Base-by-base conservation (phyloP, 2,797 vertebrate species). In the Dipus sagitta region DNA sequence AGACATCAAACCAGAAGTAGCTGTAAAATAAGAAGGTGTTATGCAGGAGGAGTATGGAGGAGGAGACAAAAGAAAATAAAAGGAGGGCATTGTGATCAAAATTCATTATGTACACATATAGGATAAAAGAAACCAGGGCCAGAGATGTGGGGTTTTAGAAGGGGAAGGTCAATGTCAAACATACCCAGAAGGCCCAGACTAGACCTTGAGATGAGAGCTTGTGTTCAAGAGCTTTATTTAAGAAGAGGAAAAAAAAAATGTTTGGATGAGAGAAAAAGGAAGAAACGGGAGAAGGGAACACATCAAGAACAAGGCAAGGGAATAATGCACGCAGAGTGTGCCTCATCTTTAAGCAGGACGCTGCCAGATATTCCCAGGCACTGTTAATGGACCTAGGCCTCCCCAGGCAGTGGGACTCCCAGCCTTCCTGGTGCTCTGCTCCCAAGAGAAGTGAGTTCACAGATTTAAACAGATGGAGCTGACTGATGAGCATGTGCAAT, bases 401-500 rank as follows among this genome's bases (percentile, higher is more conserved):
- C 5, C 38, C 26, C 26, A 24, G 78, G 52, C 58, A 11, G n/a
- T 12, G 6, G 12, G 60, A 60, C 12, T 64, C 11, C 71, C n/a
- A 82, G 77, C 42, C 21, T 6, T 15, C 21, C 34, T 26, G 24
- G 32, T 13, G 47, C 12, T 60, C 47, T 32, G 7, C 76, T 76
- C 8, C 28, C 30, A 34, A n/a, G 80, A 24, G 62, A 54, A 81
- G 76, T 10, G 60, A n/a, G 13, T 42, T 15, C 30, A 24, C 9
- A 0, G 30, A 20, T 47, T 18, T 34, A 70, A 14, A 60, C 11
- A 12, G 18, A 0, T 14, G 9, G 17, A 62, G 42, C 70, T 17
- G 30, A 2, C 9, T 23, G 34, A 9, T 1, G 6, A 12, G 47
- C 11, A 2, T 2, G 1, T 9, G 30, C 64, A 70, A 42, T 6